Evolutionary conservation across 2,888 invertebrate genomes (phyloP).

Genomic region (Cataglyphis livida): DNA sequence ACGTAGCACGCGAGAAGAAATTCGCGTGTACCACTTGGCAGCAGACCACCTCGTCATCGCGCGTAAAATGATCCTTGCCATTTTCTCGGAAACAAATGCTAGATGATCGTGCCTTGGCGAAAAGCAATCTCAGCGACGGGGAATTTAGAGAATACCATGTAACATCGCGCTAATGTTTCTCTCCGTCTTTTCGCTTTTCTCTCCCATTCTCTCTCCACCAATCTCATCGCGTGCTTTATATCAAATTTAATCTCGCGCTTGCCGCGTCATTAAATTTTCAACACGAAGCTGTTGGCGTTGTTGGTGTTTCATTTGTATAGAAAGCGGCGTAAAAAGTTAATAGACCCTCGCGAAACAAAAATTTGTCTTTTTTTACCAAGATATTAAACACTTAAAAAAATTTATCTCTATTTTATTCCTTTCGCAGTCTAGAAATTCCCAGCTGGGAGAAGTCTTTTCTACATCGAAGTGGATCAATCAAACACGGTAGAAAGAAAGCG

Average conservation of each 20-base stretch:
- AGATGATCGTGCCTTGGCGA: constrained; percentile 34
- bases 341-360: neutral
- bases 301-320: neutral
- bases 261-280: constrained; percentile 33
- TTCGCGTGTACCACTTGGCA: neutral
- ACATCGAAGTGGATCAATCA: neutral
- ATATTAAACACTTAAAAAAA: neutral
- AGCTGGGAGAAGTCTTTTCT: neutral
- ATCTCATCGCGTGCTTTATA: constrained; percentile 15
- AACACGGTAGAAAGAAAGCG: neutral
- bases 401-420: neutral
- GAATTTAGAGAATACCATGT: constrained; percentile 38
- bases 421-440: neutral
- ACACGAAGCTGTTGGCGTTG: neutral
- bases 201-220: neutral
- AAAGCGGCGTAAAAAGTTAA: constrained; percentile 25
- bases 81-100: constrained; percentile 36
- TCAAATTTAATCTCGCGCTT: constrained; percentile 36
- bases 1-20: constrained; percentile 18
- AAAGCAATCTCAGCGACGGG: constrained; percentile 45
- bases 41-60: constrained; percentile 5
- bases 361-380: neutral
- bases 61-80: constrained; percentile 13
- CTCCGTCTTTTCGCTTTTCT: neutral
- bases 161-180: constrained; percentile 1